Percentiles rank a stretch among this genome's conserved stretches.
Evolutionary conservation across 2,888 invertebrate species (phyloP).

Genomic region (Amblyteles armatorius): DNA sequence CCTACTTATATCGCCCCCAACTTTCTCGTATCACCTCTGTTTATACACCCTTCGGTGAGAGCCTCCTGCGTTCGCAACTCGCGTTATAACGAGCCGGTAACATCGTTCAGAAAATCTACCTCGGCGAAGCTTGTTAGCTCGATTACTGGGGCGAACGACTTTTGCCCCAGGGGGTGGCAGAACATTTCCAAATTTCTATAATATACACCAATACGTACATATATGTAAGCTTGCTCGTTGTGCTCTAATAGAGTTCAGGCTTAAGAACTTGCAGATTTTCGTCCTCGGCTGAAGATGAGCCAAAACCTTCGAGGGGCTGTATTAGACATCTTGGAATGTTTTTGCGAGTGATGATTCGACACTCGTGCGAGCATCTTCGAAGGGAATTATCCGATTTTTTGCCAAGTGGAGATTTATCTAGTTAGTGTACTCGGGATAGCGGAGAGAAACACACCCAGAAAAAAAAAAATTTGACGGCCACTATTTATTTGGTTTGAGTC

Average conservation of each 20-base stretch:
- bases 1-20: slow-evolving; percentile 51
- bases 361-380: background rate
- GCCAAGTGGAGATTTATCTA: slow-evolving; percentile 24
- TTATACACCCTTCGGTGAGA: slow-evolving; percentile 36
- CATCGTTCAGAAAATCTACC: slow-evolving; percentile 62
- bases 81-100: slow-evolving; percentile 41
- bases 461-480: too few species aligned
- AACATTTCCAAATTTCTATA: slow-evolving; percentile 52
- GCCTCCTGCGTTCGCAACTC: background rate
- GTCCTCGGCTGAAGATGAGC: background rate
- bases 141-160: slow-evolving; percentile 41
- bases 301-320: background rate
- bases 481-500: too few species aligned
- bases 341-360: background rate
- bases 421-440: background rate
- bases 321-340: background rate
- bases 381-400: background rate
- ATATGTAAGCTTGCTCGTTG: background rate
- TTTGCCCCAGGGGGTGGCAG: slow-evolving; percentile 29
- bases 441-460: background rate
- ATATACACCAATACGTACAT: slow-evolving; percentile 5
- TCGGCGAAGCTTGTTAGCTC: slow-evolving; percentile 43
- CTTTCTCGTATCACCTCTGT: slow-evolving; percentile 56
- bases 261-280: background rate
- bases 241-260: background rate